These are phyloP conservation scores for Dryoscopus gambensis DNA, from an alignment of 2,113 vertebrate genomes.

Conservation along the genomic window DNA sequence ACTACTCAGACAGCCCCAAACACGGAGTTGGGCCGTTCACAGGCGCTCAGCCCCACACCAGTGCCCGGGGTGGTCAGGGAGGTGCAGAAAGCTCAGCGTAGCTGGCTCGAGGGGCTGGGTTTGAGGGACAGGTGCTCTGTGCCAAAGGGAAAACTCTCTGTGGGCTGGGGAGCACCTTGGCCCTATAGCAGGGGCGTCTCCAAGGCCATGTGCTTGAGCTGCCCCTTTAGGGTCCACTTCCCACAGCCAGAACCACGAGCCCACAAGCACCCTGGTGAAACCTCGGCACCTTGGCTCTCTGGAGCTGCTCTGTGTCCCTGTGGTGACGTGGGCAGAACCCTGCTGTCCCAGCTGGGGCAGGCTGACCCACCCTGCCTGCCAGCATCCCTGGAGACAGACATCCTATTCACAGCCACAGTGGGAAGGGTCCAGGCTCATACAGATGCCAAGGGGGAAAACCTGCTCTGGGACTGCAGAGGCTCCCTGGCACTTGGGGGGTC, in stretches of 20 bases:
- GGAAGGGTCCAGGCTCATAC: not conserved
- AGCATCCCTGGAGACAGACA: not conserved
- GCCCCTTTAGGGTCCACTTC: not conserved
- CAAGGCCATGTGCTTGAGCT: not conserved
- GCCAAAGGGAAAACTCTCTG: not conserved
- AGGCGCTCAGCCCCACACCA: not conserved
- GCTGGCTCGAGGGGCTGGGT: not conserved
- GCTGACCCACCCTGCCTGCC: not conserved
- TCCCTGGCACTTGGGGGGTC: not conserved
- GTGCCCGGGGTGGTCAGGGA: not conserved
- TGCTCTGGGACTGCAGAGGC: not conserved
- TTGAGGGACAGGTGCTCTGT: not conserved
- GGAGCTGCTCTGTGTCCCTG: not conserved
- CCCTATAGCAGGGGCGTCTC: not conserved
- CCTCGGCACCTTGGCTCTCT: not conserved
- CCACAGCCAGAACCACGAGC: not conserved
- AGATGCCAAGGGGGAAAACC: not conserved
- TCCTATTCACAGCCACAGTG: not conserved
- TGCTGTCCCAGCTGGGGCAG: not conserved
- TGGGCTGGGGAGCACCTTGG: not conserved
- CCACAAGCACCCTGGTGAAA: not conserved
- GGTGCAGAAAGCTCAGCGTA: not conserved
- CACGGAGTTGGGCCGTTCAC: accelerated
- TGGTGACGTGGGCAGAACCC: not conserved
- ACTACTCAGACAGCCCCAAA: not conserved